Evolutionary conservation across 2,888 invertebrate species (phyloP), one percentile per base, ranked within the genome.

Genomic region (Meloe dianella): DNA sequence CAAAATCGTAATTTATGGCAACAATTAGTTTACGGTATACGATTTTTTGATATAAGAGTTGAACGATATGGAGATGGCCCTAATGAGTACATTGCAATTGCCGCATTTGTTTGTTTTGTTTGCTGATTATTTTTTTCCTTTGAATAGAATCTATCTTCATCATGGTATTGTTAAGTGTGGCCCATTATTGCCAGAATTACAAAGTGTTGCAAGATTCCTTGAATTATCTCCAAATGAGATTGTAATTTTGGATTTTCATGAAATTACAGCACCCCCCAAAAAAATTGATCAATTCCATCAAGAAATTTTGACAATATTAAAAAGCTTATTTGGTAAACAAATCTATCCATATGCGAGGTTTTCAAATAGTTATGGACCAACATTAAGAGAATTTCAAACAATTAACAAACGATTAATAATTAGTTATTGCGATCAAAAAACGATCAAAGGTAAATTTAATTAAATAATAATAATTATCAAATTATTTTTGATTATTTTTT

Each of bases 211-310:
- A 0, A 63, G 32, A 27, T 93, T 92, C 80, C 82, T 92, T 56
- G 85, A 87, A 70, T 82, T 82, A 54, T 89, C 92, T 0, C 87
- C 80, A 57, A 83, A 86, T 65, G 92, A 92, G 85, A 84, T 92
- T 54, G 86, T 93, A 9, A 88, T 93, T 69, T 82, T 93, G 61
- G 92, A 93, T 76, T 90, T 93, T 41, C 92, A 92, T 75, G 88
- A 91, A 67, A 92, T 93, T 79, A 91, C 91, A n/a, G 61, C 60
- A 17, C 69, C 69, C 4, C 56, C 60, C 2, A 22, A 41, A 10
- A 68, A 71, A 51, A 30, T 61, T 1, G 20, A 47, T 22, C 10
- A 30, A 2, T 38, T 65, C 1, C 72, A 72, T 63, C 3, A 27
- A n/a, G 63, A 63, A 20, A 5, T 72, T 12, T 8, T 65, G 8